Conservation (phyloP, 2,888 invertebrate species). For the Drosophila buzzatii region DNA sequence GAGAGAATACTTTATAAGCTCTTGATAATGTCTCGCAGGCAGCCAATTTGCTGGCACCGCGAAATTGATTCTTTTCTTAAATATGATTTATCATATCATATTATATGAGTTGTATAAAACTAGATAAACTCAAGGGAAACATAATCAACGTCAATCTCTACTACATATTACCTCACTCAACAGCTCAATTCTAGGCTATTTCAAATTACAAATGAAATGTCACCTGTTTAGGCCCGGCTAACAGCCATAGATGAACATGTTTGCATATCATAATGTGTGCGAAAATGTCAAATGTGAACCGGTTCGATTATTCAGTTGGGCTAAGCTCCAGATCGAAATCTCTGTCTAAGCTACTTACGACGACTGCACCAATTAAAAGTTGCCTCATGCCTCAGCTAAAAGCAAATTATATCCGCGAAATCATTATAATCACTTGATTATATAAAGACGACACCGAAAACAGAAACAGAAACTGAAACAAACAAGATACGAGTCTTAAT, state of each 20-base stretch:
- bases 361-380: constrained; percentile 19
- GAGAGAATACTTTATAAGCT: not conserved
- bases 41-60: no score
- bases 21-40: no score
- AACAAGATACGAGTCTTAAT: not conserved
- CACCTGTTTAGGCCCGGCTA: not conserved
- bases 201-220: not conserved
- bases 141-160: not conserved
- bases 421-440: constrained; percentile 14
- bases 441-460: not conserved
- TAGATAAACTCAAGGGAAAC: not conserved
- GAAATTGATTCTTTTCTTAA: no score
- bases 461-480: constrained; percentile 2
- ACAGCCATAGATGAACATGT: constrained; percentile 9
- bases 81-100: not conserved
- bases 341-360: constrained; percentile 43
- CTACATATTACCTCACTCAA: not conserved
- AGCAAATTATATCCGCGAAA: constrained; percentile 29
- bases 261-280: not conserved
- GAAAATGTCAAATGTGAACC: constrained; percentile 40
- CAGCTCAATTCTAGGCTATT: not conserved
- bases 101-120: not conserved
- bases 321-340: constrained; percentile 30
- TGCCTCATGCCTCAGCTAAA: not conserved
- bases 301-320: constrained; percentile 28